phyloP scores from a whole-genome alignment of 2,113 vertebrate genomes.

The Dasypus novemcinctus region DNA sequence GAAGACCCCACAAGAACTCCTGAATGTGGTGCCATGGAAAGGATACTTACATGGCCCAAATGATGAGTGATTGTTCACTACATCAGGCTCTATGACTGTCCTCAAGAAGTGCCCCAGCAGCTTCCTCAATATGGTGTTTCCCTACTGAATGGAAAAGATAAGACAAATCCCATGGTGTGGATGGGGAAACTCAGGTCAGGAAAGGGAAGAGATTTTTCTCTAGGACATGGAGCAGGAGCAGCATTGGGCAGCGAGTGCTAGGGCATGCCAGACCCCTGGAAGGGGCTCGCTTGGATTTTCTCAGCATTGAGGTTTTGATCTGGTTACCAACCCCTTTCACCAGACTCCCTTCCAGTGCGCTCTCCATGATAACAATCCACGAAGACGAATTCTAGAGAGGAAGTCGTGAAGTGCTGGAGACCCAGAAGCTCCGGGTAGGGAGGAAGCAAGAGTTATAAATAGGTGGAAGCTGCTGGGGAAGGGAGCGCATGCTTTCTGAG shows the following conservation, averaged over 20 bases:
- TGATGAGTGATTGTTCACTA: not conserved
- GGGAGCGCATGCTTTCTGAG: not conserved
- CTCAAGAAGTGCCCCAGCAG: not conserved
- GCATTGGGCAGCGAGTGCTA: rapidly evolving
- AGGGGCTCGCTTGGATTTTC: not conserved
- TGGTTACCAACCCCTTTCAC: not conserved
- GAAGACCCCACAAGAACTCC: not conserved
- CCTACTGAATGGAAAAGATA: not conserved
- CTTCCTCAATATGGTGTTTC: not conserved
- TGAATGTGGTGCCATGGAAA: not conserved
- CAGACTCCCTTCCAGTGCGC: not conserved
- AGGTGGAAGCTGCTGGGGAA: not conserved
- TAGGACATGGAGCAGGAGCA: not conserved
- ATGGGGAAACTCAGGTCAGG: not conserved
- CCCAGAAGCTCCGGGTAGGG: not conserved
- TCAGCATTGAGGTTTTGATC: not conserved
- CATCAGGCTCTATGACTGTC: not conserved
- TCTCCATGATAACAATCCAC: not conserved
- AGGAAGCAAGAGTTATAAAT: not conserved
- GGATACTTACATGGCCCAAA: not conserved
- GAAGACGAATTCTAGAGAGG: not conserved
- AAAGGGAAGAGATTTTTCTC: not conserved
- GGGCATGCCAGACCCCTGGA: not conserved
- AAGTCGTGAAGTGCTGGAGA: rapidly evolving
- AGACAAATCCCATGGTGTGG: not conserved